Percentiles rank a stretch among this genome's conserved stretches.
These are phyloP conservation scores for Coryphaenoides rupestris DNA, from an alignment of 2,113 vertebrate genomes.

Conservation along the genomic window DNA sequence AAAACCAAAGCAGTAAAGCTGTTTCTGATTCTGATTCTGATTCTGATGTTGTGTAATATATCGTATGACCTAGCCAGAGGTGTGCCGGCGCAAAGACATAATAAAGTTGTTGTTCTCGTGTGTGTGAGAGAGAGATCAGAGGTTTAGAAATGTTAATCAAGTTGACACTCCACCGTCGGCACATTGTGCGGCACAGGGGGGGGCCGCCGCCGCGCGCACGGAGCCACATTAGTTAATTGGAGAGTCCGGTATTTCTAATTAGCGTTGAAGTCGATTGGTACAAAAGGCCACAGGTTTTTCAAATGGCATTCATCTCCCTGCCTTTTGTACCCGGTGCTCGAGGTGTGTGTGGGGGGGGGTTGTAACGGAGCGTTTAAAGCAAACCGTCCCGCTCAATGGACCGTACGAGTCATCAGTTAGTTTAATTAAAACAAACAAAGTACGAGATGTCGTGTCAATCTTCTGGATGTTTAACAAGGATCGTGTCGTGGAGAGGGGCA, in stretches of 20 bases:
- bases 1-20: no score
- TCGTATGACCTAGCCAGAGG: no score
- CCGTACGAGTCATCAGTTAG: not conserved
- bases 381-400: conserved; percentile 28
- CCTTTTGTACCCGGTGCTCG: conserved; percentile 30
- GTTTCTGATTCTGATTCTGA: no score
- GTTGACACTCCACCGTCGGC: conserved; percentile 71
- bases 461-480: no score
- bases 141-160: conserved; percentile 82
- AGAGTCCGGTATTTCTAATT: conserved; percentile 48
- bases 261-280: conserved; percentile 39
- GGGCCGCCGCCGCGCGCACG: conserved; percentile 35
- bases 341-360: conserved; percentile 17
- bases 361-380: conserved; percentile 33
- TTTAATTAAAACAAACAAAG: no score
- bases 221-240: conserved; percentile 48
- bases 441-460: no score
- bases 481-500: no score
- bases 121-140: conserved; percentile 65
- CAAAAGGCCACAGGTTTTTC: conserved; percentile 41
- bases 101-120: conserved; percentile 61
- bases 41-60: no score
- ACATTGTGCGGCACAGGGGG: conserved; percentile 69
- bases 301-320: conserved; percentile 35
- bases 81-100: no score